A percentile compares a stretch with the other conserved stretches of the same genome.
phyloP scores from a whole-genome alignment of 2,797 vertebrate genomes.

The Mormyrus proboscirostris region DNA sequence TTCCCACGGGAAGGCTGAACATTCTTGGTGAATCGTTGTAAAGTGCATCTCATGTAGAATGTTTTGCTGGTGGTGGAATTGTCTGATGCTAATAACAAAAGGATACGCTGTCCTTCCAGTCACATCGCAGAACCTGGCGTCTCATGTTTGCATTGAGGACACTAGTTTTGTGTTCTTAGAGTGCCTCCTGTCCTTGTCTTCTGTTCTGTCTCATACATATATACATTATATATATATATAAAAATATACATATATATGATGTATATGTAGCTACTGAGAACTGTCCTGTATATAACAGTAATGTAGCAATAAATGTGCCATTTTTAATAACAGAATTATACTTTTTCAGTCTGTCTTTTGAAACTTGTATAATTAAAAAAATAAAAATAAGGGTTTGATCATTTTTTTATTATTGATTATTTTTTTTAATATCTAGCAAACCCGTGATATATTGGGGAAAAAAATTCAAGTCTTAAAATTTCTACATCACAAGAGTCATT shows the following conservation, averaged over 20 bases:
- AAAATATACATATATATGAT: constrained; percentile 36
- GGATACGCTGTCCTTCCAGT: neutral
- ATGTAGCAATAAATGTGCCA: constrained; percentile 83
- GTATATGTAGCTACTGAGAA: constrained; percentile 69
- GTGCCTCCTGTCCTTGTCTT: constrained; percentile 67
- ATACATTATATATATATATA: constrained; percentile 45
- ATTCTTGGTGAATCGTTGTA: neutral
- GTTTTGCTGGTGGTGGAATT: neutral
- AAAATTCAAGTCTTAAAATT: neutral
- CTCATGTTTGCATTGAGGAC: constrained; percentile 49
- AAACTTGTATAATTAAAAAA: constrained; percentile 77
- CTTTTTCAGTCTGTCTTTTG: constrained; percentile 77
- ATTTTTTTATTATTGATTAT: neutral
- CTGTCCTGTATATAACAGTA: constrained; percentile 88
- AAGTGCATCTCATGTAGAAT: neutral
- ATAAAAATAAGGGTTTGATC: constrained; percentile 63
- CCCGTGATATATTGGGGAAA: neutral
- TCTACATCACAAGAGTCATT: neutral
- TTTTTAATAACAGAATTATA: constrained; percentile 76
- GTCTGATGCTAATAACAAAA: neutral
- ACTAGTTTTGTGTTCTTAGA: constrained; percentile 69
- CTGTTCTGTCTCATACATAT: constrained; percentile 36
- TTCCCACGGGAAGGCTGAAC: constrained; percentile 35
- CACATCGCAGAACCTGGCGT: constrained; percentile 41
- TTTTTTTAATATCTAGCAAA: neutral